Conservation (phyloP, 1,140 invertebrate genomes). For the Pemphigus obesinymphae region DNA sequence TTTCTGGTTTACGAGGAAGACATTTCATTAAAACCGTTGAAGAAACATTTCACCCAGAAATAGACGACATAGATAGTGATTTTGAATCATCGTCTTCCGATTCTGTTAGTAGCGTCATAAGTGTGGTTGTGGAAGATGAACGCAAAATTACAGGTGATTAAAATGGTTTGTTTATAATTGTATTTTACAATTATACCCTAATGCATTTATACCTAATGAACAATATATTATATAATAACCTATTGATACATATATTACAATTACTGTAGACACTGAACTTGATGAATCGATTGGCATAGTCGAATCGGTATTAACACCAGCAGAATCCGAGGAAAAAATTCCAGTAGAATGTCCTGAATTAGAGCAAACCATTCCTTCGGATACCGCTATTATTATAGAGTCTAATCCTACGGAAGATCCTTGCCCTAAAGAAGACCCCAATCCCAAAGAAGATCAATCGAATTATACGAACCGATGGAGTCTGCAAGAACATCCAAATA, state of each 20-base stretch:
- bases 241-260: not conserved
- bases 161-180: no score
- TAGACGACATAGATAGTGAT: conserved; percentile 83
- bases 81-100: conserved; percentile 81
- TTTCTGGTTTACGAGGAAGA: conserved; percentile 31
- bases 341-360: not conserved
- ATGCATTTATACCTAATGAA: no score
- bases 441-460: not conserved
- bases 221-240: no score
- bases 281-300: not conserved
- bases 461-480: conserved; percentile 28
- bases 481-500: conserved; percentile 24
- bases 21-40: conserved; percentile 49
- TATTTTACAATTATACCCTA: no score
- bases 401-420: no score
- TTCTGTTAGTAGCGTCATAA: conserved; percentile 78
- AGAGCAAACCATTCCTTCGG: not conserved
- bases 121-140: conserved; percentile 51
- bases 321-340: not conserved
- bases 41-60: conserved; percentile 84
- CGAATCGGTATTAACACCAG: no score
- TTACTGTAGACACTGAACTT: not conserved
- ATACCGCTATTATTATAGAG: not conserved
- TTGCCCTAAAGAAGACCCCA: not conserved
- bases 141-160: conserved; percentile 1